Percentiles rank a stretch among this genome's conserved stretches.
These are phyloP conservation scores for Cardiocondyla obscurior DNA, from an alignment of 1,140 invertebrate genomes.

Conservation along the genomic window DNA sequence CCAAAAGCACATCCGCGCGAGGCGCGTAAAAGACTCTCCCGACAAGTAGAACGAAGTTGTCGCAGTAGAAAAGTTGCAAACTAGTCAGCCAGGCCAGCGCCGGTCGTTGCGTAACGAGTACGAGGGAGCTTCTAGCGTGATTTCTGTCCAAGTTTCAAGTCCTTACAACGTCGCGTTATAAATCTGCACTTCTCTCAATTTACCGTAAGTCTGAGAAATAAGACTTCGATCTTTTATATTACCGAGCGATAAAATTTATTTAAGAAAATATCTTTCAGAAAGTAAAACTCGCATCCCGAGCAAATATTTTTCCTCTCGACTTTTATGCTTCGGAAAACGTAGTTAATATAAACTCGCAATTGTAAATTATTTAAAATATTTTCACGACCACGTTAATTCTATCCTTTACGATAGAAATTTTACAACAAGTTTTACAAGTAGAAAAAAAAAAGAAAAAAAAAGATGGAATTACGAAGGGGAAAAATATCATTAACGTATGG, in stretches of 20 bases:
- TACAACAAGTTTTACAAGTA: background rate
- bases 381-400: background rate
- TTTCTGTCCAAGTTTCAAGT: conserved; percentile 37
- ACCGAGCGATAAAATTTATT: conserved; percentile 35
- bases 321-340: background rate
- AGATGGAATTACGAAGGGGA: background rate
- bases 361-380: background rate
- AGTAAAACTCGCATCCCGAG: background rate
- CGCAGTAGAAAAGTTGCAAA: conserved; percentile 62
- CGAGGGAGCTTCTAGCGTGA: conserved; percentile 38
- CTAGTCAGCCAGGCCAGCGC: conserved; percentile 54
- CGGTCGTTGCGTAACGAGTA: conserved; percentile 50
- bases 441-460: background rate
- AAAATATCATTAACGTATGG: conserved; percentile 5
- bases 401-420: background rate
- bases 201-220: conserved; percentile 21
- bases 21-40: conserved; percentile 18
- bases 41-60: conserved; percentile 28
- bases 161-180: conserved; percentile 31
- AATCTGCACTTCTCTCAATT: conserved; percentile 21
- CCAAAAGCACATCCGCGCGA: background rate
- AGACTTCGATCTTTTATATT: background rate
- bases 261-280: conserved; percentile 15
- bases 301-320: background rate
- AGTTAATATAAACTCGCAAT: background rate